Base-by-base conservation (phyloP, 2,888 invertebrate species). In the Gymnosoma rotundatum region DNA sequence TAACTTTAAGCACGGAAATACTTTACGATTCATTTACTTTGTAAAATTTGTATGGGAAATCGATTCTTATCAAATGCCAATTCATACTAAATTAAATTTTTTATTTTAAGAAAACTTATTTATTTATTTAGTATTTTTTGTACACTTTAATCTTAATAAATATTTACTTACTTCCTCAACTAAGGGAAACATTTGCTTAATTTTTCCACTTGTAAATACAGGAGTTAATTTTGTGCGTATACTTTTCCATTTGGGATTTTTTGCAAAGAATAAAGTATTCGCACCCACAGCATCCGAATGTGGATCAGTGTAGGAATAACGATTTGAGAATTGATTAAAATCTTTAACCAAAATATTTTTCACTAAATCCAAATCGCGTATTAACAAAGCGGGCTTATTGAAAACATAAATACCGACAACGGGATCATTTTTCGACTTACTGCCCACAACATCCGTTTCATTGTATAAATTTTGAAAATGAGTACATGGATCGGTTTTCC, bases 341-440 rank as follows among this genome's bases (percentile, higher is more conserved):
- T 93, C 93, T 58, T 92, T 93, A 1, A 93, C 90, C 69, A 93
- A 86, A 6, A 93, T 82, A 5, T 89, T 87, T 86, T 93, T 93
- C 0, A 93, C 83, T 1, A 93, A 78, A 2, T 92, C 92, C 0
- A 91, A 89, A 86, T 93, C 93, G 4, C 91, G 90, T 0, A 92
- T 74, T 1, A 93, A 9, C 2, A 93, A 20, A 0, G 88, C 88
- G 0, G 93, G 93, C 5, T 91, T 90, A 85, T 93, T 90, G 20
- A 93, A 88, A 1, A 93, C 82, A 89, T 89, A 87, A 81, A 93
- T 61, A 81, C 93, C 89, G 79, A 89, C 82, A 70, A 92, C 80
- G 42, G 91, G 85, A 79, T 86, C 45, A 84, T 89, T 54, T 45
- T 85, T 18, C 5, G 87, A 66, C 9, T 75, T 54, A 16, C 45